Evolutionary conservation across 2,797 vertebrate species (phyloP).

Genomic region (Balearica regulorum): DNA sequence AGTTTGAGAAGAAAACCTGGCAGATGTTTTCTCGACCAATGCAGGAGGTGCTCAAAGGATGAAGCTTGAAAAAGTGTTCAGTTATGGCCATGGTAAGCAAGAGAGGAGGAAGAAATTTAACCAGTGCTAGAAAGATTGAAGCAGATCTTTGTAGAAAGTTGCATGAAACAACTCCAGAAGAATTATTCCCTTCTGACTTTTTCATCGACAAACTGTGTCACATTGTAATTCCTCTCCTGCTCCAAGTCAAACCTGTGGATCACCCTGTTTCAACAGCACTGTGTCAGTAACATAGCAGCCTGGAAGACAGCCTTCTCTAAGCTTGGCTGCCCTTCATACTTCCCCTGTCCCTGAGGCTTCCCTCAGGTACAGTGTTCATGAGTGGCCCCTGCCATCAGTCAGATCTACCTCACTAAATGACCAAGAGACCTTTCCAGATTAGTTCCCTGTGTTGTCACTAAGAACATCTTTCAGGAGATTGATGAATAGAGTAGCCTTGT

Average conservation of each 20-base stretch:
- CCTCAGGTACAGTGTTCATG: neutral
- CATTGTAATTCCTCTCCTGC: neutral
- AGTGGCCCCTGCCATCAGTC: neutral
- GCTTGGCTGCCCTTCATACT: neutral
- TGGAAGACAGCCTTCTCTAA: neutral
- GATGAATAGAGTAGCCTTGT: neutral
- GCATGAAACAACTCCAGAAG: neutral
- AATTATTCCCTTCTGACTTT: neutral
- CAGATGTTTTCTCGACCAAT: neutral
- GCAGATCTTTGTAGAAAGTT: neutral
- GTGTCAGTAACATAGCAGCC: neutral
- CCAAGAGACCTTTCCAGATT: neutral
- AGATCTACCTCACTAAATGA: neutral
- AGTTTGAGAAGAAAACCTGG: neutral
- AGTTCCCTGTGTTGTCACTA: neutral
- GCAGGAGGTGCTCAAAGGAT: neutral
- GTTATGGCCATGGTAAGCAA: neutral
- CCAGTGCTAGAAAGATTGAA: neutral
- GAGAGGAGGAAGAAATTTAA: neutral
- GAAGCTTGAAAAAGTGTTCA: neutral
- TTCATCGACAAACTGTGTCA: neutral
- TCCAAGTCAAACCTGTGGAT: neutral
- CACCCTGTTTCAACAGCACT: neutral
- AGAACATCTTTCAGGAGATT: neutral
- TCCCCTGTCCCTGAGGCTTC: neutral